Percentiles rank a stretch among this genome's conserved stretches.
Conservation (phyloP, 2,797 vertebrate genomes). For the Coracias cyanogaster region DNA sequence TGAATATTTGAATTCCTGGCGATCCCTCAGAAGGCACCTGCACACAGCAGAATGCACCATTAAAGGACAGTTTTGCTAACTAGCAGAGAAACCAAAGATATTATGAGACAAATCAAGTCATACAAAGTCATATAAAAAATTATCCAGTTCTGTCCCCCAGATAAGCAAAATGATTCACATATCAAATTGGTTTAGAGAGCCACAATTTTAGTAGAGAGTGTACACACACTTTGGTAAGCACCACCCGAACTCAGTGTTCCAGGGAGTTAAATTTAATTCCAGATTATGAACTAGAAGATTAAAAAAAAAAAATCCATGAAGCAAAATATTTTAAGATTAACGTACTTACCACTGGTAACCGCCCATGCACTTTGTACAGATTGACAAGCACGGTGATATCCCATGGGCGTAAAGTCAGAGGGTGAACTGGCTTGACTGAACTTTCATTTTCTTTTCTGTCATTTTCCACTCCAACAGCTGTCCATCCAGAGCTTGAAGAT, state of each 20-base stretch:
- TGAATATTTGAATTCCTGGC: not conserved
- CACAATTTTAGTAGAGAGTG: not conserved
- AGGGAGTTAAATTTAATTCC: not conserved
- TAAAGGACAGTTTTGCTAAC: not conserved
- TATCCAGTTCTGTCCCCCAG: not conserved
- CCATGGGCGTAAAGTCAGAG: constrained; percentile 93
- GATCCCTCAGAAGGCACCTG: not conserved
- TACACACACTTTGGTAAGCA: not conserved
- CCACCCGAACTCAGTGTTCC: not conserved
- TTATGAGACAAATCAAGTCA: not conserved
- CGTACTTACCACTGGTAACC: constrained; percentile 90
- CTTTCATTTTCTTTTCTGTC: constrained; percentile 81
- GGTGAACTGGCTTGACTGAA: constrained; percentile 82
- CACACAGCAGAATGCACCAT: not conserved
- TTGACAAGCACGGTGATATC: constrained; percentile 97
- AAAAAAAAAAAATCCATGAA: not conserved
- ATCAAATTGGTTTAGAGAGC: not conserved
- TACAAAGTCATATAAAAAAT: not conserved
- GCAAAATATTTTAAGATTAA: not conserved
- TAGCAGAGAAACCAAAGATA: not conserved
- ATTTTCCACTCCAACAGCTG: constrained; percentile 89
- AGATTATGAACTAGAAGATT: not conserved
- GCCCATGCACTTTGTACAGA: constrained; percentile 96
- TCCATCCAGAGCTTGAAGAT: constrained; percentile 94
- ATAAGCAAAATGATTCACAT: not conserved